A percentile compares a stretch with the other conserved stretches of the same genome.
These are phyloP conservation scores for Tetrax tetrax DNA, from an alignment of 2,113 vertebrate species.

Conservation along the genomic window DNA sequence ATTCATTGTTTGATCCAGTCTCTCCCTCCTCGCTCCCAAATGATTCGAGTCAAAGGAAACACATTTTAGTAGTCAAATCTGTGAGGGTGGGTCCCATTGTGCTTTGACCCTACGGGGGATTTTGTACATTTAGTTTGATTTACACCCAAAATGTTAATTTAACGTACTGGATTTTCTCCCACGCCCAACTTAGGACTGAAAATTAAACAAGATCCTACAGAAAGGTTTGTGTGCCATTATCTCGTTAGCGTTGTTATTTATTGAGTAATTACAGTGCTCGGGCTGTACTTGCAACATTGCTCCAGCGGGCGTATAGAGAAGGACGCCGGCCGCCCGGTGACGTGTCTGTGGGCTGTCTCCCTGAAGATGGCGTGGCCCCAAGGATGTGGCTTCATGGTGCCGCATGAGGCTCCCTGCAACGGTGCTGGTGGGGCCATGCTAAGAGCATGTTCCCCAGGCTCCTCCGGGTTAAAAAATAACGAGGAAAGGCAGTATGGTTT, in stretches of 20 bases:
- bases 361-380: fast-evolving
- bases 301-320: neutral
- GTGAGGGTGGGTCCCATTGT: neutral
- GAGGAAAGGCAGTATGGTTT: neutral
- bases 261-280: neutral
- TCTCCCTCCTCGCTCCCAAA: neutral
- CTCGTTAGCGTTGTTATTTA: neutral
- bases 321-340: fast-evolving
- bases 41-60: neutral
- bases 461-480: neutral
- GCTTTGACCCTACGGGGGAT: neutral
- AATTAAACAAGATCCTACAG: neutral
- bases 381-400: neutral
- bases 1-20: neutral
- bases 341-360: fast-evolving
- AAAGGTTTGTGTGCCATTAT: neutral
- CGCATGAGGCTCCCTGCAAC: fast-evolving
- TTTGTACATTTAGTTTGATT: conserved; percentile 48
- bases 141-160: conserved; percentile 32
- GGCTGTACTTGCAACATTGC: neutral
- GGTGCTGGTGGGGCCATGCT: neutral
- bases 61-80: conserved; percentile 13
- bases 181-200: neutral
- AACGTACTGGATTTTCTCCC: neutral
- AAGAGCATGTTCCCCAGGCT: neutral